These are phyloP conservation scores for Hyphantria cunea DNA, from an alignment of 1,140 invertebrate species.

Conservation along the genomic window DNA sequence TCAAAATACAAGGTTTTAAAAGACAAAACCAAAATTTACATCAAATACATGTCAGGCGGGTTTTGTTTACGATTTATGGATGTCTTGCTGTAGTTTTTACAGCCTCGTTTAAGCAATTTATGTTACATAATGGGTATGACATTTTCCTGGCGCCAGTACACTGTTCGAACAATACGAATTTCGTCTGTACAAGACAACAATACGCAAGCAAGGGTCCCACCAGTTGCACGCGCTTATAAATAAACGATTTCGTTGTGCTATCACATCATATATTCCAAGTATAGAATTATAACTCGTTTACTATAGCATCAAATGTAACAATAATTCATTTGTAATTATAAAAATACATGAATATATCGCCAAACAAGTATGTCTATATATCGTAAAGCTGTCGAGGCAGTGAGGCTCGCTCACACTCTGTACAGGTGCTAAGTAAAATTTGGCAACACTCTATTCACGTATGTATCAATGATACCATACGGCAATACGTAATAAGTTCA, in stretches of 20 bases:
- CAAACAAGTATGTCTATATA: conserved; percentile 7
- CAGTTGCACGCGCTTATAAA: conserved; percentile 22
- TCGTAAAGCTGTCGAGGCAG: conserved; percentile 10
- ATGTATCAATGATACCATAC: too few relatives aligned
- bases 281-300: neutral
- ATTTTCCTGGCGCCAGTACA: too few relatives aligned
- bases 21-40: too few relatives aligned
- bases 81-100: too few relatives aligned
- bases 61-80: too few relatives aligned
- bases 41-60: too few relatives aligned
- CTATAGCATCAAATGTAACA: neutral
- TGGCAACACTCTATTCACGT: conserved; percentile 46
- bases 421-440: conserved; percentile 54
- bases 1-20: too few relatives aligned
- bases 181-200: neutral
- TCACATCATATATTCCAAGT: conserved; percentile 20
- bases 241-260: conserved; percentile 44
- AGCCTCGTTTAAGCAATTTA: too few relatives aligned
- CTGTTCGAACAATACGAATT: too few relatives aligned
- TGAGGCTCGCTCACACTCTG: neutral
- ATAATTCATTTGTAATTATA: conserved; percentile 9
- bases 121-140: too few relatives aligned
- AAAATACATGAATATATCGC: conserved; percentile 10
- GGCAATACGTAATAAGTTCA: too few relatives aligned
- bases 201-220: conserved; percentile 36